These are phyloP conservation scores for Jacana jacana DNA, from an alignment of 2,113 vertebrate genomes.

Conservation along the genomic window DNA sequence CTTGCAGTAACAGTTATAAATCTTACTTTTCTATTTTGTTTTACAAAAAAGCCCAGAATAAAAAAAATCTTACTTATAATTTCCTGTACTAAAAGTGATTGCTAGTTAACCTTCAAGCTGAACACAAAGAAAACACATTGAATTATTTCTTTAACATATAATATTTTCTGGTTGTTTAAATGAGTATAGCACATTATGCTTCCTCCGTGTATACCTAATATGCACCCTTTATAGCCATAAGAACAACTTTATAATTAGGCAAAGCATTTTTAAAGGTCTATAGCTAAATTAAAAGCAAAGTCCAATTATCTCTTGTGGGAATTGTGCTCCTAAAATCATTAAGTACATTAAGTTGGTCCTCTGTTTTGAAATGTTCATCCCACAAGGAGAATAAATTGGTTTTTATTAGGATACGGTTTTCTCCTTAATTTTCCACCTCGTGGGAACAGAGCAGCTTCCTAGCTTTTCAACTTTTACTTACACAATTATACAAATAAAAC, in stretches of 20 bases:
- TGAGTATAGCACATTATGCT: background rate
- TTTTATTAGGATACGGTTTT: background rate
- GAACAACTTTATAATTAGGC: background rate
- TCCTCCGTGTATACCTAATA: background rate
- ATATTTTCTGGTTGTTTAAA: background rate
- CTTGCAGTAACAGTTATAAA: background rate
- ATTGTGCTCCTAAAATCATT: background rate
- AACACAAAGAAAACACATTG: background rate
- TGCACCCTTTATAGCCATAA: fast-evolving
- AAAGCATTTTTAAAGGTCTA: background rate
- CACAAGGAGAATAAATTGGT: background rate
- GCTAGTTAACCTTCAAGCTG: background rate
- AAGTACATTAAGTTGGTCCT: background rate
- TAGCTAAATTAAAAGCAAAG: background rate
- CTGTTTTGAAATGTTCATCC: background rate
- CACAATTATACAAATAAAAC: background rate
- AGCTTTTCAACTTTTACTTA: background rate
- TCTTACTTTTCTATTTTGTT: background rate
- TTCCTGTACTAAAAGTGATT: background rate
- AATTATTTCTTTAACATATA: background rate
- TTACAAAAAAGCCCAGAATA: background rate
- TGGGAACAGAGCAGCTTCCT: background rate
- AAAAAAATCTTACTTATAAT: background rate
- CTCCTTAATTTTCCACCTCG: background rate
- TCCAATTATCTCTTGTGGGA: background rate